Evolutionary conservation across 2,113 vertebrate genomes (phyloP).

Genomic region (Apus apus): DNA sequence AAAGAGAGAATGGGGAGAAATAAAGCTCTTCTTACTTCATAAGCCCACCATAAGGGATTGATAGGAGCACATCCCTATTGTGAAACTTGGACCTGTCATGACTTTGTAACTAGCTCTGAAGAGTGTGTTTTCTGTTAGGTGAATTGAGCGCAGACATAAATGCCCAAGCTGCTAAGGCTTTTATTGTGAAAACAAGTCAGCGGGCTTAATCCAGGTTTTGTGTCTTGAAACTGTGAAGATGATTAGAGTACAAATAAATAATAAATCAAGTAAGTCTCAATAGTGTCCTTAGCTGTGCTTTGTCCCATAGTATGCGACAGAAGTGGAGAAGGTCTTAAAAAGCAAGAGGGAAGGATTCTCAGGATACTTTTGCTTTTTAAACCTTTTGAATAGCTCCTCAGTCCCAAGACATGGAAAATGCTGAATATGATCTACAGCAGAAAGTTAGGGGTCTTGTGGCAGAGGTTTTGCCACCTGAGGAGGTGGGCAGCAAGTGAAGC

Average conservation of each 20-base stretch:
- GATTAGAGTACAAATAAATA: not conserved
- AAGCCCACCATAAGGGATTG: not conserved
- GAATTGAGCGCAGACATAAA: not conserved
- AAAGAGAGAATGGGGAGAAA: not conserved
- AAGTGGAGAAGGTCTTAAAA: not conserved
- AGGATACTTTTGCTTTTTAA: not conserved
- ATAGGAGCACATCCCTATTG: not conserved
- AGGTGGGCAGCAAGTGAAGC: not conserved
- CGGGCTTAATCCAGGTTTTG: slow-evolving; percentile 13
- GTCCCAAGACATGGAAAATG: not conserved
- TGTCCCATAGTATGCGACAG: not conserved
- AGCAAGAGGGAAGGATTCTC: not conserved
- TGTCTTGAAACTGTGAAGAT: not conserved
- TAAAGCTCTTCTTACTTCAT: not conserved
- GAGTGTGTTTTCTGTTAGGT: not conserved
- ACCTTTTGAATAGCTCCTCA: not conserved
- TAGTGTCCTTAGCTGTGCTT: not conserved
- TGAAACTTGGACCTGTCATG: not conserved
- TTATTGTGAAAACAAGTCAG: not conserved
- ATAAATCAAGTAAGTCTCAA: not conserved
- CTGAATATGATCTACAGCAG: not conserved
- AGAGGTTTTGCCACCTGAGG: not conserved
- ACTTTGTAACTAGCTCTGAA: not conserved
- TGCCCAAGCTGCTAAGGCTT: not conserved
- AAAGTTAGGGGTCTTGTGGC: not conserved